Evolutionary conservation across 2,888 invertebrate genomes (phyloP), one percentile per base, ranked within the genome.

Genomic region (Rotaria socialis): DNA sequence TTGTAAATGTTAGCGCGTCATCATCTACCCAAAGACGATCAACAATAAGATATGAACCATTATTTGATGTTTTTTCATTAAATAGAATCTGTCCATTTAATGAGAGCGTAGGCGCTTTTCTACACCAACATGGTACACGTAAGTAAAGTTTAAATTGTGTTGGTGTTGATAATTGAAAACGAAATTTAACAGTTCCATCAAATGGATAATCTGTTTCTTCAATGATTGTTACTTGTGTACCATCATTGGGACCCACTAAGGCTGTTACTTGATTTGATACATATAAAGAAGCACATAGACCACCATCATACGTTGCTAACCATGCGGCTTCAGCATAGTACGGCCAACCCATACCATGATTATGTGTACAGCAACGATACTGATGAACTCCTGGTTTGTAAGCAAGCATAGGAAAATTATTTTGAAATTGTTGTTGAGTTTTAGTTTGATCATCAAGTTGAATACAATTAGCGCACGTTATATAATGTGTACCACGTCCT

Each of bases 201-300:
- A 80, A 80, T 80, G 80, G 80, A 80, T 80, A 80, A 47, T 80
- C 80, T 24, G 80, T 80, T 47, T 80, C 80, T 80, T 80, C 80
- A 24, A 80, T 47, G 11, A 80, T 80, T 22, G 47, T 43, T 24
- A 80, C 80, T 80, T 24, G 47, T 19, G 14, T 47, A n/a, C 47
- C 47, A 47, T 80, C n/a, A 80, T 47, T 80, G 7, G 67, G 16
- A 47, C 80, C 80, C 22, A 47, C 80, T 14, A 80, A 47, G 24
- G 80, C 80, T 47, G 43, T 80, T 80, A 80, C 80, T 47, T 80
- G 47, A 47, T 24, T 47, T n/a, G 80, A 24, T 47, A 43, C 43
- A 80, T 80, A 80, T 24, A 80, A 47, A 14, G 80, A 80, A 11
- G 80, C 80, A n/a, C 80, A 80, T 80, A 80, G 24, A 8, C 80